A percentile compares a stretch with the other conserved stretches of the same genome.
These are phyloP conservation scores for Orientallactaga sibirica DNA, from an alignment of 2,797 vertebrate species.

Conservation along the genomic window DNA sequence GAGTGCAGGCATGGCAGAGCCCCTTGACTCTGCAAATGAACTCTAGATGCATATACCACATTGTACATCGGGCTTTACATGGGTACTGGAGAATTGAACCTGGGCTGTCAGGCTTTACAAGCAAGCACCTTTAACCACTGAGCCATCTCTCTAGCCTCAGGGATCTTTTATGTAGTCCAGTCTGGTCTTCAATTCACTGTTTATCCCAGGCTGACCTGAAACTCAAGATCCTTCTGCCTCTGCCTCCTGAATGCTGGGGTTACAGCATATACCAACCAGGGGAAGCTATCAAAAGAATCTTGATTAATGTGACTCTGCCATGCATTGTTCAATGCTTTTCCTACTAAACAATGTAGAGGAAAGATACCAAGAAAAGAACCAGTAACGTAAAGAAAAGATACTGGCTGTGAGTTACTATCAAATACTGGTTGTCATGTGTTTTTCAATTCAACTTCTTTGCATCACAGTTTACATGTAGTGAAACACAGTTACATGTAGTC, in stretches of 20 bases:
- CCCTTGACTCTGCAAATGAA: no score
- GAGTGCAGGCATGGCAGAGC: no score
- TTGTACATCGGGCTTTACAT: no score
- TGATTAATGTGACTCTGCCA: neutral
- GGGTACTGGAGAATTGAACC: no score
- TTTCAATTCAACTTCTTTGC: constrained; percentile 30
- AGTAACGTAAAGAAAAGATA: neutral
- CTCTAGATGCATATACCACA: no score
- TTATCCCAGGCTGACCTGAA: neutral
- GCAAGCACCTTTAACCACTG: no score
- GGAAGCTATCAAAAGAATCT: neutral
- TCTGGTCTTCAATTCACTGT: neutral
- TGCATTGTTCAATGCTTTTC: neutral
- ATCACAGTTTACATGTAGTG: neutral
- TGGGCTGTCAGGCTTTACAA: no score
- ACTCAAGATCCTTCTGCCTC: neutral
- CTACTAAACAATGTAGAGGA: neutral
- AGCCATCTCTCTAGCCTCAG: no score
- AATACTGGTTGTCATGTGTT: neutral
- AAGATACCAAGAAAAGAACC: constrained; percentile 7
- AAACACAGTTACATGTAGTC: neutral
- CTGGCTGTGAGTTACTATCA: neutral
- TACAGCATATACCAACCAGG: neutral
- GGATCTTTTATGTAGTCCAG: neutral
- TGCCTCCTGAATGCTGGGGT: neutral